These are phyloP conservation scores for Smithornis capensis DNA, from an alignment of 2,113 vertebrate species.

Conservation along the genomic window DNA sequence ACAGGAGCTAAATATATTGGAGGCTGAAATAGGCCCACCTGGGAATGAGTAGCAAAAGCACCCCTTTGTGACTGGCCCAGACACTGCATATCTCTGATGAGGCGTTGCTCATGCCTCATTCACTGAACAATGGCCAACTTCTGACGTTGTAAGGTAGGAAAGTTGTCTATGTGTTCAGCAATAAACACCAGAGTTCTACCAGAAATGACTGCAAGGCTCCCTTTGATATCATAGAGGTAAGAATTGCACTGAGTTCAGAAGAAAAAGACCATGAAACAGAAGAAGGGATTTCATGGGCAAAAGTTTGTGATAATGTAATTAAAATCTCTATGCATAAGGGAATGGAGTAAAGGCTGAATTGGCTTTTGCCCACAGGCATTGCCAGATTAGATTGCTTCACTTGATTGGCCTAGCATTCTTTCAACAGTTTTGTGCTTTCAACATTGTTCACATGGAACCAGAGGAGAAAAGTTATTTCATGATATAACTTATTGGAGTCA, in stretches of 20 bases:
- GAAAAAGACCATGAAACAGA: background rate
- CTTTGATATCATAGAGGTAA: background rate
- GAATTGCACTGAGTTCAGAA: background rate
- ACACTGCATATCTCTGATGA: background rate
- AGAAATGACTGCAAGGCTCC: background rate
- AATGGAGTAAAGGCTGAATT: background rate
- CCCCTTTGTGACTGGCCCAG: accelerated
- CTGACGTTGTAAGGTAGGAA: background rate
- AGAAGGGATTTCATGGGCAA: background rate
- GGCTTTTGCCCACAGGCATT: background rate
- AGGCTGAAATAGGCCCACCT: background rate
- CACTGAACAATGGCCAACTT: background rate
- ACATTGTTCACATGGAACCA: background rate
- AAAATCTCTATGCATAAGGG: background rate
- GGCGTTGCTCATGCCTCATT: background rate
- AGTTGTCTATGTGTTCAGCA: background rate
- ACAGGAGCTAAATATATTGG: background rate
- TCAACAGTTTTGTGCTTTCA: conserved; percentile 2
- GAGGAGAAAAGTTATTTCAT: background rate
- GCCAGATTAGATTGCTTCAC: conserved; percentile 26
- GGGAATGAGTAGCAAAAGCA: background rate
- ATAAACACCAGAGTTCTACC: background rate
- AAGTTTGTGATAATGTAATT: conserved; percentile 28
- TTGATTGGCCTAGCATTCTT: background rate
- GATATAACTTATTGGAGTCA: background rate